These are phyloP conservation scores for Cirrhinus molitorella DNA, from an alignment of 2,797 vertebrate genomes.

Conservation along the genomic window DNA sequence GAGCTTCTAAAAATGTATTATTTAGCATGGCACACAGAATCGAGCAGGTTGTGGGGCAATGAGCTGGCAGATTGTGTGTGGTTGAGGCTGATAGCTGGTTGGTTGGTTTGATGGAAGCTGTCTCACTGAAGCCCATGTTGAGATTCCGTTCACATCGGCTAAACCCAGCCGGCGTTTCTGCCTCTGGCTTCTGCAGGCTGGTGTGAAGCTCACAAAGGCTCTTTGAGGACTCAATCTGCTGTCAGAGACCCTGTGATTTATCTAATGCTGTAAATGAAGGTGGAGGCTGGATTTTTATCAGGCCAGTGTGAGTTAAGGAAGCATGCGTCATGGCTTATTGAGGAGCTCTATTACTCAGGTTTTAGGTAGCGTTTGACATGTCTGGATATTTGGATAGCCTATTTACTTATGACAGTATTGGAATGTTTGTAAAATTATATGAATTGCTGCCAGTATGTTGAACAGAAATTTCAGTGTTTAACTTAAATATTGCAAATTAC, in stretches of 20 bases:
- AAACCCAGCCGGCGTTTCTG: conserved; percentile 51
- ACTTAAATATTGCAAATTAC: too few relatives aligned
- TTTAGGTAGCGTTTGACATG: conserved; percentile 19
- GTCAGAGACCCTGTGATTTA: conserved; percentile 71
- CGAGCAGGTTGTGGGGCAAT: conserved; percentile 9
- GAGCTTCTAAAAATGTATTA: background rate
- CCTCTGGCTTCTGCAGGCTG: conserved; percentile 55
- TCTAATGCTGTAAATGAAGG: conserved; percentile 68
- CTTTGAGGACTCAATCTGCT: conserved; percentile 73
- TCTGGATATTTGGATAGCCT: conserved; percentile 1
- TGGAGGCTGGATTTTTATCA: conserved; percentile 57
- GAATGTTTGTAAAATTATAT: background rate
- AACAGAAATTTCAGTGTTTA: background rate
- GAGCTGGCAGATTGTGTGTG: conserved; percentile 12
- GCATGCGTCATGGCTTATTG: conserved; percentile 38
- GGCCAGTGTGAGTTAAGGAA: conserved; percentile 52
- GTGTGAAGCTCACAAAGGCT: conserved; percentile 61
- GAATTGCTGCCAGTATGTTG: background rate
- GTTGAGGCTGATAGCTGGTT: conserved; percentile 27
- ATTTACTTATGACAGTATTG: background rate
- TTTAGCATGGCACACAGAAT: background rate
- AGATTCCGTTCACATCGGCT: conserved; percentile 45
- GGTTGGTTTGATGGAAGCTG: conserved; percentile 33
- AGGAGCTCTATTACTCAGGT: background rate
- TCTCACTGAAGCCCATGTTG: conserved; percentile 44